Evolutionary conservation across 2,113 vertebrate species (phyloP).

Genomic region (human): GRCh38 chr6:148455001-148455500

Average conservation of each 20-base stretch:
- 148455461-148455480: neutral
- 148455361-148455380: neutral
- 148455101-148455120: rapidly evolving
- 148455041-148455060: neutral
- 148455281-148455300: neutral
- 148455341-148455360: rapidly evolving
- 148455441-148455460: constrained; percentile 9
- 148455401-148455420: neutral
- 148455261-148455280: neutral
- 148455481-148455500: neutral
- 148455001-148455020: neutral
- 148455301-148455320: neutral
- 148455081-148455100: neutral
- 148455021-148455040: neutral
- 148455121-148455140: rapidly evolving
- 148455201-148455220: rapidly evolving
- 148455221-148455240: neutral
- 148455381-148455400: neutral
- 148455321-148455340: neutral
- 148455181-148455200: neutral
- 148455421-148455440: neutral
- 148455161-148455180: neutral
- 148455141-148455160: neutral
- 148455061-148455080: too few species aligned
- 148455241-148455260: neutral